Evolutionary conservation across 1,140 invertebrate species (phyloP).

Genomic region (Drosophila auraria): DNA sequence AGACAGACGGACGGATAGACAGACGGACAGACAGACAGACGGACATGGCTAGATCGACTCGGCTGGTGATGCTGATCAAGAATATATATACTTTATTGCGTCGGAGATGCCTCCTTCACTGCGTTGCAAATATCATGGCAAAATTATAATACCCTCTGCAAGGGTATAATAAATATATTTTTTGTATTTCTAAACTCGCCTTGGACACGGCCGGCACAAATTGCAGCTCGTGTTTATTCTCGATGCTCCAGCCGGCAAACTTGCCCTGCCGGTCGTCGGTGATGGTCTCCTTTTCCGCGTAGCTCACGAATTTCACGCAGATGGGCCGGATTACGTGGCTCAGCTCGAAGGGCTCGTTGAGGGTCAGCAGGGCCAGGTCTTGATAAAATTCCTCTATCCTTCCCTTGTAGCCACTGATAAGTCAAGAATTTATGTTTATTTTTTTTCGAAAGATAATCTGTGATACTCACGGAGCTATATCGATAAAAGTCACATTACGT

Average conservation of each 20-base stretch:
- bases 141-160: too few species aligned
- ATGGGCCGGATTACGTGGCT: conserved; percentile 62
- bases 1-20: too few species aligned
- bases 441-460: neutral
- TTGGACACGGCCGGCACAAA: conserved; percentile 61
- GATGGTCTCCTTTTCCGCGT: conserved; percentile 59
- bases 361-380: conserved; percentile 58
- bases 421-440: neutral
- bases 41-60: too few species aligned
- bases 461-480: conserved; percentile 39
- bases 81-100: too few species aligned
- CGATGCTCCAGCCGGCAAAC: conserved; percentile 70
- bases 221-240: conserved; percentile 59
- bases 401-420: conserved; percentile 46
- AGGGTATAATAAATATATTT: too few species aligned
- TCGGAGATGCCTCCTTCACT: too few species aligned
- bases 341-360: conserved; percentile 48
- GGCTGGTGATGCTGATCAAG: too few species aligned
- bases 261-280: conserved; percentile 46
- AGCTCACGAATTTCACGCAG: conserved; percentile 40
- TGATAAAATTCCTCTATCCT: conserved; percentile 35
- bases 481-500: conserved; percentile 41
- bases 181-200: neutral
- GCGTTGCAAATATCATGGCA: too few species aligned
- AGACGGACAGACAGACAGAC: too few species aligned